Percentiles rank a stretch among this genome's conserved stretches.
Conservation (phyloP, 2,797 vertebrate species). For the Euphonia xanthogaster region DNA sequence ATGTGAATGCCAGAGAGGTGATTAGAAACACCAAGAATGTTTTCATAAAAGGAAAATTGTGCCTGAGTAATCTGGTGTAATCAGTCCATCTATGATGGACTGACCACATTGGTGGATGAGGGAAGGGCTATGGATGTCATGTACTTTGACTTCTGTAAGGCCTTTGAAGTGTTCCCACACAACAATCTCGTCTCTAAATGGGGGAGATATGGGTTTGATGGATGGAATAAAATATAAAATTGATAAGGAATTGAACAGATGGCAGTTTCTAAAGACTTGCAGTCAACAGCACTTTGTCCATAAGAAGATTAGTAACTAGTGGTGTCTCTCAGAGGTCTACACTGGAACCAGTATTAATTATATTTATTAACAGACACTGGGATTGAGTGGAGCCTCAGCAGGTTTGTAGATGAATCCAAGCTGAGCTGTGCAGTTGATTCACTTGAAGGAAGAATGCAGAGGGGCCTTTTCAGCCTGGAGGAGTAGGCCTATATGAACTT, state of each 20-base stretch:
- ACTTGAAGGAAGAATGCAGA: not conserved
- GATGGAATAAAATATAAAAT: not conserved
- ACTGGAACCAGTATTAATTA: not conserved
- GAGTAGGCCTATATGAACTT: not conserved
- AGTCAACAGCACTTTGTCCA: not conserved
- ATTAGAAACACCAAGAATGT: not conserved
- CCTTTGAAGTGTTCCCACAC: not conserved
- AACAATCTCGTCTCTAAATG: not conserved
- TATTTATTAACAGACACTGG: not conserved
- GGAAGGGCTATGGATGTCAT: not conserved
- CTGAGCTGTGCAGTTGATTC: not conserved
- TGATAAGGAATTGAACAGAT: not conserved
- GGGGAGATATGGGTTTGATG: not conserved
- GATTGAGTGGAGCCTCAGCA: not conserved
- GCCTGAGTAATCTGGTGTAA: not conserved
- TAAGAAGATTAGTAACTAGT: not conserved
- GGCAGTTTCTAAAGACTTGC: not conserved
- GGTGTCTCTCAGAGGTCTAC: not conserved
- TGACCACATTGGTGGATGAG: not conserved
- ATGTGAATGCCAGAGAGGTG: not conserved
- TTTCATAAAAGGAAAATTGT: not conserved
- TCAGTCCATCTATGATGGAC: accelerated
- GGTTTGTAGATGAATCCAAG: not conserved
- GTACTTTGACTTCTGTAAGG: not conserved
- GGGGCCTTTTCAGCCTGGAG: not conserved